phyloP scores from a whole-genome alignment of 2,797 vertebrate genomes.

The Megalops cyprinoides region DNA sequence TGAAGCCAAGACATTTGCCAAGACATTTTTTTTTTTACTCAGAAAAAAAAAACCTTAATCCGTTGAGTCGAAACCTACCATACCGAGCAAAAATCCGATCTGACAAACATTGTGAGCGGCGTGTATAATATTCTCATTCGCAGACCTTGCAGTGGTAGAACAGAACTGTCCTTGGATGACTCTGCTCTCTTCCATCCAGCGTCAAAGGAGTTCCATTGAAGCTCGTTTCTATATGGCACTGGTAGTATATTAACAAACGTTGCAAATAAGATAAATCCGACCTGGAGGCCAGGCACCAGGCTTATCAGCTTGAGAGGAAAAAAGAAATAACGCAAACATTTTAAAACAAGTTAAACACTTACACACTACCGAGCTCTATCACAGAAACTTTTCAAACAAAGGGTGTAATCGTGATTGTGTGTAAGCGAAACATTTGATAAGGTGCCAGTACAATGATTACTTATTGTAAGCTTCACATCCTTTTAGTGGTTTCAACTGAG shows the following conservation, averaged over 20 bases:
- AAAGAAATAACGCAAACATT: not conserved
- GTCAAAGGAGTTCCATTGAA: not conserved
- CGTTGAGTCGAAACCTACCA: too few relatives aligned
- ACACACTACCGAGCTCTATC: not conserved
- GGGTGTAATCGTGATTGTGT: constrained; percentile 3
- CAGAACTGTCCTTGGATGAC: not conserved
- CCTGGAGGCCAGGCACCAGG: constrained; percentile 17
- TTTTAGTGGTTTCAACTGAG: too few relatives aligned
- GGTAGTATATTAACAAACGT: constrained; percentile 13
- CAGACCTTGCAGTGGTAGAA: not conserved
- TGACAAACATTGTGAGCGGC: not conserved
- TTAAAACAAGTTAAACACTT: constrained; percentile 14
- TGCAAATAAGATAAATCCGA: constrained; percentile 21
- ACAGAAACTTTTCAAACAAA: constrained; percentile 3
- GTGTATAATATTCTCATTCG: not conserved
- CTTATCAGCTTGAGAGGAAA: not conserved
- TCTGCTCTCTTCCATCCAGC: constrained; percentile 7
- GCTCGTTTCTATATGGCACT: not conserved
- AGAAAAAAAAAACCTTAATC: too few relatives aligned
- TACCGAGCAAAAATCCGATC: constrained; percentile 4
- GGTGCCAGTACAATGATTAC: not conserved
- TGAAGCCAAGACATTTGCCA: too few relatives aligned
- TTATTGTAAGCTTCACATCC: not conserved
- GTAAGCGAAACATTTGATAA: constrained; percentile 15
- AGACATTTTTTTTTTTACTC: too few relatives aligned